Conservation (phyloP, 1,140 invertebrate species). For the Drosophila malerkotliana region DNA sequence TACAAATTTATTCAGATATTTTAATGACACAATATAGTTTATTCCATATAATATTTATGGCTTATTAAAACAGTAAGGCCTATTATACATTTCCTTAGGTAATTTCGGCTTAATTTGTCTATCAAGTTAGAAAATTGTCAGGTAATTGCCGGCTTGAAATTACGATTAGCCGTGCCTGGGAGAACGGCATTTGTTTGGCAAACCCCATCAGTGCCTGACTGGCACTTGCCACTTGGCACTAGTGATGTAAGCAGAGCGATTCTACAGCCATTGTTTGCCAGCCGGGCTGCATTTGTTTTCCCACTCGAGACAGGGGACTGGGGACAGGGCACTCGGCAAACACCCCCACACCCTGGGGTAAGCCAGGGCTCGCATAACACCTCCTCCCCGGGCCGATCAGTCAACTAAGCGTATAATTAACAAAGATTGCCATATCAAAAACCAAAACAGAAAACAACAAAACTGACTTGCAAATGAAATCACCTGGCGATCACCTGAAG, state of each 20-base stretch:
- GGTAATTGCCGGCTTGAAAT: not conserved
- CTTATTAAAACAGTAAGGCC: too few species aligned
- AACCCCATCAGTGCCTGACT: conserved; percentile 26
- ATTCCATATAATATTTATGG: not conserved
- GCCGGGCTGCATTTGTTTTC: conserved; percentile 48
- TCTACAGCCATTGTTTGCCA: conserved; percentile 42
- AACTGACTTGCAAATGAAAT: conserved; percentile 72
- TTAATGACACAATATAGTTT: not conserved
- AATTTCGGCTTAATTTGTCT: not conserved
- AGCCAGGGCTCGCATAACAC: conserved; percentile 10
- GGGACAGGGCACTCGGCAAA: conserved; percentile 17
- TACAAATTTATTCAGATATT: not conserved
- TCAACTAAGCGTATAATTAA: conserved; percentile 71
- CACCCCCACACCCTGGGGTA: conserved; percentile 1
- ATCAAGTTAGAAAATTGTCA: not conserved
- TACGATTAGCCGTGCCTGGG: not conserved
- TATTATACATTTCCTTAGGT: not conserved
- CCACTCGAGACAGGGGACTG: conserved; percentile 10
- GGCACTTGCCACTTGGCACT: not conserved
- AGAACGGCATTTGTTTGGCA: conserved; percentile 65
- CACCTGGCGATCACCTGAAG: conserved; percentile 52
- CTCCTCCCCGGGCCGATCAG: conserved; percentile 25
- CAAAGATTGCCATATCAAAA: conserved; percentile 60
- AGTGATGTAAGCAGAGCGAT: conserved; percentile 64
- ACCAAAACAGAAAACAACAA: conserved; percentile 30